Conservation (phyloP, 2,113 vertebrate species). For the Microcebus tavaratra region DNA sequence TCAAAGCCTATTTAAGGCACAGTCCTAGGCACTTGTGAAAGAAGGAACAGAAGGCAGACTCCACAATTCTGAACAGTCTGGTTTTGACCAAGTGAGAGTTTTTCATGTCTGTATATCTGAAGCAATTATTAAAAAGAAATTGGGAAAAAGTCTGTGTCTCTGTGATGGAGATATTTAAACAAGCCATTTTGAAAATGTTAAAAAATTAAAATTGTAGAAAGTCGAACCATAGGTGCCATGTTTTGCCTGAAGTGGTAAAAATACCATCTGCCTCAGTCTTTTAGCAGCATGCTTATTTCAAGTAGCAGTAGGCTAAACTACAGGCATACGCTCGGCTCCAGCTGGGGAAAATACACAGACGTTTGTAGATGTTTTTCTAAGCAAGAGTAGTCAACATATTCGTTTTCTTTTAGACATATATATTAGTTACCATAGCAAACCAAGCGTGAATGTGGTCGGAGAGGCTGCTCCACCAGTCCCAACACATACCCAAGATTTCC, state of each 20-base stretch:
- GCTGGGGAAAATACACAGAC: slow-evolving; percentile 73
- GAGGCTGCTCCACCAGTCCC: slow-evolving; percentile 27
- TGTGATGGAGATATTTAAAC: slow-evolving; percentile 53
- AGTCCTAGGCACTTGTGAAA: background rate
- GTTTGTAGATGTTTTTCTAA: slow-evolving; percentile 67
- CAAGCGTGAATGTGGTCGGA: slow-evolving; percentile 46
- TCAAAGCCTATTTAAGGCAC: background rate
- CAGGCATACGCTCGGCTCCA: slow-evolving; percentile 63
- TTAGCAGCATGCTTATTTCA: slow-evolving; percentile 69
- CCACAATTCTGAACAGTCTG: background rate
- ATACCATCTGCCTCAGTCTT: slow-evolving; percentile 76
- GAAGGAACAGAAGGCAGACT: background rate
- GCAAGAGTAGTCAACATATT: slow-evolving; percentile 54
- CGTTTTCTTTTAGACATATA: slow-evolving; percentile 63
- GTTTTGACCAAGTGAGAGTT: background rate
- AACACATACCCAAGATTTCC: background rate
- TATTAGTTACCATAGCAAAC: slow-evolving; percentile 70
- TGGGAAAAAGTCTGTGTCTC: slow-evolving; percentile 6
- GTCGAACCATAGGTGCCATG: slow-evolving; percentile 64
- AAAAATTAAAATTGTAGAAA: slow-evolving; percentile 75
- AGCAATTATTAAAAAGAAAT: slow-evolving; percentile 56
- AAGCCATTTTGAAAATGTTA: slow-evolving; percentile 64
- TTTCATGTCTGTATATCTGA: background rate
- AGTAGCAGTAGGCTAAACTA: slow-evolving; percentile 66
- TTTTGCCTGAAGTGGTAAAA: slow-evolving; percentile 78